These are phyloP conservation scores for Meteorus sp. DNA, from an alignment of 1,140 invertebrate species.

Conservation along the genomic window DNA sequence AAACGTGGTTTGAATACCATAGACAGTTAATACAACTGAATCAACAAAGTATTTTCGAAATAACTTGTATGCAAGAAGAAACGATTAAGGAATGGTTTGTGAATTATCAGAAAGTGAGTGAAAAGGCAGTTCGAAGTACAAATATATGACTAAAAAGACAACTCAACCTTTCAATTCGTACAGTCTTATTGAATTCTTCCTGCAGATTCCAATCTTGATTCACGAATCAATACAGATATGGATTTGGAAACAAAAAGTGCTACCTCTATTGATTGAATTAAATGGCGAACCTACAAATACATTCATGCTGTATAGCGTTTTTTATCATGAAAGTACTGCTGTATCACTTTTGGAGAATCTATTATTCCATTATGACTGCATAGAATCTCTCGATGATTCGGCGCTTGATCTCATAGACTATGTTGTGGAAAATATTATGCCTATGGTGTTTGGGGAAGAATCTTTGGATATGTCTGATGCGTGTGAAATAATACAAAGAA, in stretches of 20 bases:
- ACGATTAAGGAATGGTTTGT: slow-evolving; percentile 72
- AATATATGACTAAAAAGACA: no score
- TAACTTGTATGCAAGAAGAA: slow-evolving; percentile 68
- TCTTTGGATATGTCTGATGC: slow-evolving; percentile 28
- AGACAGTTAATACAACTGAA: slow-evolving; percentile 76
- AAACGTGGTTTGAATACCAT: slow-evolving; percentile 74
- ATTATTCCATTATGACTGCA: slow-evolving; percentile 72
- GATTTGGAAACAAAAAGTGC: slow-evolving; percentile 75
- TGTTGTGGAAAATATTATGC: slow-evolving; percentile 62
- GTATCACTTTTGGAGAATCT: slow-evolving; percentile 74
- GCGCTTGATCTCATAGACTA: slow-evolving; percentile 78
- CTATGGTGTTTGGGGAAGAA: slow-evolving; percentile 57
- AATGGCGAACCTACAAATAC: slow-evolving; percentile 67
- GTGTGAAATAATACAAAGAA: slow-evolving; percentile 66
- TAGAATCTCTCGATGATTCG: slow-evolving; percentile 69
- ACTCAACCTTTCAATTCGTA: no score
- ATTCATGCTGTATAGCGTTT: slow-evolving; percentile 72
- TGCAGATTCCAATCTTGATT: slow-evolving; percentile 65
- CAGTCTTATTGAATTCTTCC: no score
- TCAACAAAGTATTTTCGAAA: slow-evolving; percentile 77
- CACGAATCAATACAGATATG: slow-evolving; percentile 76
- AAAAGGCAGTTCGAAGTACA: neutral
- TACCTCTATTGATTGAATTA: slow-evolving; percentile 70
- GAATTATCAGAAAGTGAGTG: slow-evolving; percentile 64
- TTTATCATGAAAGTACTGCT: slow-evolving; percentile 72